Percentiles rank a stretch among this genome's conserved stretches.
Conservation (phyloP, 2,888 invertebrate species). For the Cephus sareptanus region DNA sequence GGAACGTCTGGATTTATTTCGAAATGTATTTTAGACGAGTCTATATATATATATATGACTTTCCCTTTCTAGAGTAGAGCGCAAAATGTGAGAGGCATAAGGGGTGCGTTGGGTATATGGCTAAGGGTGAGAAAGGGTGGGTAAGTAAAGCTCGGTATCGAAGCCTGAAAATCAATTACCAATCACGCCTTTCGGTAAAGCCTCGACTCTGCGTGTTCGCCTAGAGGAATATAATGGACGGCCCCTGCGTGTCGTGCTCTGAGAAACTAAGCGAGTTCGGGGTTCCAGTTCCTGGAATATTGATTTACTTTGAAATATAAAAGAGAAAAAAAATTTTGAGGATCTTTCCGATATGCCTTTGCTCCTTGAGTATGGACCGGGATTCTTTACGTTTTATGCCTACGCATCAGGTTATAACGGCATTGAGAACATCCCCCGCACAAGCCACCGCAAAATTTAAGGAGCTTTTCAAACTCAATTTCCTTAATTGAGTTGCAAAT, state of each 20-base stretch:
- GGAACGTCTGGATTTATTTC: too few species aligned
- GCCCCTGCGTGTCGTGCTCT: slow-evolving; percentile 39
- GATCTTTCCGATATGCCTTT: not conserved
- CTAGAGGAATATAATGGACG: slow-evolving; percentile 52
- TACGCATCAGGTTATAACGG: too few species aligned
- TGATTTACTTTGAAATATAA: slow-evolving; percentile 31
- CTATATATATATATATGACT: too few species aligned
- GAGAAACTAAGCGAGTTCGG: slow-evolving; percentile 35
- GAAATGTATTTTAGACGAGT: too few species aligned
- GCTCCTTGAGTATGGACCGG: too few species aligned
- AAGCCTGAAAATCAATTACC: slow-evolving; percentile 59
- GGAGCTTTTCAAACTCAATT: slow-evolving; percentile 22
- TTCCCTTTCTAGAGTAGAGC: too few species aligned
- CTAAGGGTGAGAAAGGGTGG: slow-evolving; percentile 12
- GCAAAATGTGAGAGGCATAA: too few species aligned
- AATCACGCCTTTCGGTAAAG: slow-evolving; percentile 56
- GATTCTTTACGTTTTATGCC: too few species aligned
- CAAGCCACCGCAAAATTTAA: slow-evolving; percentile 16
- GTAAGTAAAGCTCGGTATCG: slow-evolving; percentile 38
- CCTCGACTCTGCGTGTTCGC: slow-evolving; percentile 46
- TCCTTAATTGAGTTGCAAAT: slow-evolving; percentile 18
- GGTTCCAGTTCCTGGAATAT: slow-evolving; percentile 38
- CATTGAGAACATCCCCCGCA: not conserved
- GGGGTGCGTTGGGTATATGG: slow-evolving; percentile 7
- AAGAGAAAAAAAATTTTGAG: slow-evolving; percentile 19